Conservation (phyloP, 2,113 vertebrate species). For the Lagopus leucura region DNA sequence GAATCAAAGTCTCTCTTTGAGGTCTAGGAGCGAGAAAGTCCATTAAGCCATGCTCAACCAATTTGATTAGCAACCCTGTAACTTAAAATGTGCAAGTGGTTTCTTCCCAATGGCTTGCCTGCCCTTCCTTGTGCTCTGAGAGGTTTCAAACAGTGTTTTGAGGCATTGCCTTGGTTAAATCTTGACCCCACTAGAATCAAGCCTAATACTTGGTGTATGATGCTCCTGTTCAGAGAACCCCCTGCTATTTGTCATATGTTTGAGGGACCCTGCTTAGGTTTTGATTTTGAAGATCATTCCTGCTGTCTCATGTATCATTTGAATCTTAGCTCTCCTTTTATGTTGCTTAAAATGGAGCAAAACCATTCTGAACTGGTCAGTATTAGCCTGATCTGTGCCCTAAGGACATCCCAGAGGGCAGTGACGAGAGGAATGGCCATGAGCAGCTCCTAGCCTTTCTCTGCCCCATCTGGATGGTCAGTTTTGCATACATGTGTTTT, state of each 20-base stretch:
- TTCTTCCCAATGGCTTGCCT: background rate
- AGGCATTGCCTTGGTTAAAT: background rate
- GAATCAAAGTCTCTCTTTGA: conserved; percentile 73
- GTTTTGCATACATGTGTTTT: accelerated
- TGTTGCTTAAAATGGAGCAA: background rate
- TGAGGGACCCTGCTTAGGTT: background rate
- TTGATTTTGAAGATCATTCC: background rate
- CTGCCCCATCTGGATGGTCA: background rate
- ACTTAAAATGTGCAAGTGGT: conserved; percentile 39
- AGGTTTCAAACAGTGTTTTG: conserved; percentile 19
- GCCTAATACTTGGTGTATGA: background rate
- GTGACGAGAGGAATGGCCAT: background rate
- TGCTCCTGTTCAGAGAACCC: background rate
- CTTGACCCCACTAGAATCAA: background rate
- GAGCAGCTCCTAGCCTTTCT: background rate
- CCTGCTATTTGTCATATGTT: background rate
- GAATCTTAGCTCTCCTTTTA: background rate
- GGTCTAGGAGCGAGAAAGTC: conserved; percentile 51
- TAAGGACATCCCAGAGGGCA: background rate
- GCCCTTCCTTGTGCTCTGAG: background rate
- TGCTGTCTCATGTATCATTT: background rate
- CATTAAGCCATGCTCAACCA: conserved; percentile 62
- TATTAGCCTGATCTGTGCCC: background rate
- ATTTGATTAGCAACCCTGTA: conserved; percentile 66
- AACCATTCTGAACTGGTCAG: background rate